Evolutionary conservation across 2,113 vertebrate species (phyloP).

Genomic region (Rhea pennata): DNA sequence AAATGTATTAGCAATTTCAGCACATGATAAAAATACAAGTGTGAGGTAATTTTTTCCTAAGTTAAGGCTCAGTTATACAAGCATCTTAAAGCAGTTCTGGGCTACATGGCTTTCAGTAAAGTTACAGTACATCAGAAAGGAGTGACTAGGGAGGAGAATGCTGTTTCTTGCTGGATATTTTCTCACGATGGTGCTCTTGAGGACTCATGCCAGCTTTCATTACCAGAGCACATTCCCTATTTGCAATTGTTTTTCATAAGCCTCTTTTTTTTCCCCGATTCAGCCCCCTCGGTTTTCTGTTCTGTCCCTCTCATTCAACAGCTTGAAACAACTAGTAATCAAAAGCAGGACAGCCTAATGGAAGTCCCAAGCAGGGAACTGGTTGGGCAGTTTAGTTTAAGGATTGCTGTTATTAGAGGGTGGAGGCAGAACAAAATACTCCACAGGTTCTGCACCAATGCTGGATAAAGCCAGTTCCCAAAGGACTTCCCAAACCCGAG

Average conservation of each 20-base stretch:
- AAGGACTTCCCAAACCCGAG: not conserved
- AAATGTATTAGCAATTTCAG: not conserved
- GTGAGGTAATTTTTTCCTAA: not conserved
- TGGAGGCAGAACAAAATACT: not conserved
- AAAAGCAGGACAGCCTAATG: not conserved
- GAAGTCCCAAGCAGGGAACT: not conserved
- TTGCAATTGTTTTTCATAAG: not conserved
- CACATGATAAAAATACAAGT: rapidly evolving
- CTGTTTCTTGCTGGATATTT: not conserved
- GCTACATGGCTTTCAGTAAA: not conserved
- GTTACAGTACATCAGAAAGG: not conserved
- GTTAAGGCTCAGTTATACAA: not conserved
- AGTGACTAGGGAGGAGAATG: rapidly evolving
- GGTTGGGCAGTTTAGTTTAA: not conserved
- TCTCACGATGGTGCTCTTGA: not conserved
- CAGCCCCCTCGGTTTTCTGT: not conserved
- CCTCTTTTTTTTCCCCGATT: not conserved
- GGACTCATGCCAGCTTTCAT: not conserved
- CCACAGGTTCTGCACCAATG: not conserved
- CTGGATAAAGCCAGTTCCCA: not conserved
- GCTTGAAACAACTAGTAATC: not conserved
- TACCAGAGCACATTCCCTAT: not conserved
- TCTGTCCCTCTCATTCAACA: not conserved
- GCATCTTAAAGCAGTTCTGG: not conserved
- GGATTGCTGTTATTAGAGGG: not conserved